A percentile compares a stretch with the other conserved stretches of the same genome.
Conservation (phyloP, 1,140 invertebrate genomes). For the Latrodectus geometricus region DNA sequence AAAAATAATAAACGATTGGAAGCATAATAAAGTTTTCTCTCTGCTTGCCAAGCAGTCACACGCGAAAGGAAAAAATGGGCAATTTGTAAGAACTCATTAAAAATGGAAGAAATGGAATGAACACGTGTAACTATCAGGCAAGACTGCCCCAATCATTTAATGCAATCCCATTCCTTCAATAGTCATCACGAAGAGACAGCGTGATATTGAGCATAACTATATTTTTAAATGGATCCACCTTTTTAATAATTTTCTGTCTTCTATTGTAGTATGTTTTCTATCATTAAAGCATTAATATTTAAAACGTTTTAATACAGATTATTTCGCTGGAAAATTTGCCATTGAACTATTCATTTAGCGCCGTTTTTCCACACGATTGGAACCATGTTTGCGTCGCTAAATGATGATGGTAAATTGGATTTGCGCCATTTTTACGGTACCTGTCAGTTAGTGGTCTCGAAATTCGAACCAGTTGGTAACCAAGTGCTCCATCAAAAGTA, state of each 20-base stretch:
- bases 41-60: neutral
- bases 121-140: neutral
- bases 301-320: neutral
- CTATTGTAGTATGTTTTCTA: neutral
- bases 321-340: neutral
- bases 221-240: neutral
- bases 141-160: neutral
- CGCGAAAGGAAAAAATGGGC: neutral
- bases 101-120: neutral
- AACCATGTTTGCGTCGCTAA: neutral
- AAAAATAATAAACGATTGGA: neutral
- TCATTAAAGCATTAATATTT: neutral
- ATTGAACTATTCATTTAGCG: neutral
- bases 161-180: neutral
- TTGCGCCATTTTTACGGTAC: neutral
- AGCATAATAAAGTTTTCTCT: neutral
- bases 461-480: neutral
- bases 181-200: no score
- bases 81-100: neutral
- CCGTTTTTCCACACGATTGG: neutral
- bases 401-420: neutral
- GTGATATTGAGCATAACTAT: neutral
- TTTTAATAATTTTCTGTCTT: neutral
- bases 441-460: neutral
- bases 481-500: neutral